phyloP scores from a whole-genome alignment of 2,888 invertebrate genomes.

The Hoplodrina blanda region DNA sequence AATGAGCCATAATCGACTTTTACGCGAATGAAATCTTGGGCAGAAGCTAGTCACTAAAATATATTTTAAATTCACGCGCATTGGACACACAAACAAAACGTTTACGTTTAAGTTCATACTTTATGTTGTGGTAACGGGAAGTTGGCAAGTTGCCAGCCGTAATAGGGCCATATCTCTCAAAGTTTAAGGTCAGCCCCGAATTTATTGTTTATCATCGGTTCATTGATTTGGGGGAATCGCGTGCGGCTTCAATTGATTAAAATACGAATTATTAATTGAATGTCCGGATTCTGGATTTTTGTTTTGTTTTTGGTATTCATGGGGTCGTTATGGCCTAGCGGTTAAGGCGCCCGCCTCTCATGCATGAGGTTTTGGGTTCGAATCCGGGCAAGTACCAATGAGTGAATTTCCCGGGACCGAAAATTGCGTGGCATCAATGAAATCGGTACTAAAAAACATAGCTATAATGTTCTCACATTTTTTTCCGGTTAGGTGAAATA shows the following conservation, averaged over 20 bases:
- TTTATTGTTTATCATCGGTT: constrained; percentile 59
- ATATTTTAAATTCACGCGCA: constrained; percentile 35
- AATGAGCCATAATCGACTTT: too few relatives aligned
- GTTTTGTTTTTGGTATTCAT: background rate
- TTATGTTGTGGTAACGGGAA: constrained; percentile 51
- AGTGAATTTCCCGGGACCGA: too few relatives aligned
- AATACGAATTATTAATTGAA: constrained; percentile 10
- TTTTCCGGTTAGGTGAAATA: too few relatives aligned
- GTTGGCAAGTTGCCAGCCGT: constrained; percentile 63
- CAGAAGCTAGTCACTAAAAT: constrained; percentile 9
- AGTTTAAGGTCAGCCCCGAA: constrained; percentile 62
- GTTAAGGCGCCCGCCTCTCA: too few relatives aligned
- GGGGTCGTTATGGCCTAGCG: too few relatives aligned
- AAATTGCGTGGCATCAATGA: too few relatives aligned
- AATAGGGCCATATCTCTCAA: constrained; percentile 60
- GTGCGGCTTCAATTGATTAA: constrained; percentile 48
- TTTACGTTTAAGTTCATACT: constrained; percentile 54
- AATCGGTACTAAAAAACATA: too few relatives aligned
- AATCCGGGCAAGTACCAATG: too few relatives aligned
- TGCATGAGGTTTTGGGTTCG: too few relatives aligned
- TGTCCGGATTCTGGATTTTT: constrained; percentile 2
- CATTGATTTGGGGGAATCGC: constrained; percentile 53
- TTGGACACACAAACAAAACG: constrained; percentile 47
- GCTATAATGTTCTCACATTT: too few relatives aligned
- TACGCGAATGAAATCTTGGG: too few relatives aligned